Evolutionary conservation across 2,113 vertebrate species (phyloP), one percentile per base, ranked within the genome.

Genomic region (Sporophila hypoxantha): DNA sequence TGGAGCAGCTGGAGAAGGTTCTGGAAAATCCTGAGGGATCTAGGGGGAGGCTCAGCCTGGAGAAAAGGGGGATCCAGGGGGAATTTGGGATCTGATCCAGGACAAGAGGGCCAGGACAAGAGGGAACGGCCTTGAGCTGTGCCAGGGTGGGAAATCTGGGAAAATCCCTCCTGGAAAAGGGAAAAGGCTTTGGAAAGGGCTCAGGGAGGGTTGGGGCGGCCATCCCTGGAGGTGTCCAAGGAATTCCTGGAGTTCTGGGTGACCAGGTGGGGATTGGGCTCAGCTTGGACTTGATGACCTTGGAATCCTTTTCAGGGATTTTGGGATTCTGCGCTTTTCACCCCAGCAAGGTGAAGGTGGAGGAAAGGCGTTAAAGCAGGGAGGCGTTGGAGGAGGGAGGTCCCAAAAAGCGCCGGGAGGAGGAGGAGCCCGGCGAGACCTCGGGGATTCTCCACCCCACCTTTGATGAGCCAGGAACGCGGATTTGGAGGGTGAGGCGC

Each of bases 271-370:
- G 41, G 15, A 30, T 11, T 0, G 2, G 37, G 37, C 37, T 10
- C 37, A 21, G 9, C 17, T 55, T 3, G 39, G 52, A 21, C 52
- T 44, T 5, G 2, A 2, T 4, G 3, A 2, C 5, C 69, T 5
- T 3, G 32, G 53, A 73, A 4, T 3, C 6, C 25, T 36, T 57
- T 22, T 12, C 39, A 5, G 10, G 22, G 17, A 76, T 76, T 7
- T 8, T 8, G 57, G 57, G 21, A 62, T 76, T 41, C 36, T 3
- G 17, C 10, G 23, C 30, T n/a, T 62, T 52, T 50, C 4, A 16
- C 9, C 44, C 8, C 70, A 3, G 6, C 34, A 9, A 9, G 44
- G 27, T 3, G 46, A 32, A n/a, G 73, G 56, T 1, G 71, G 17
- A 49, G 56, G 29, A 8, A 5, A 37, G 42, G 55, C 18, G 42